These are phyloP conservation scores for Syrmaticus mikado DNA, from an alignment of 2,113 vertebrate species.

Conservation along the genomic window DNA sequence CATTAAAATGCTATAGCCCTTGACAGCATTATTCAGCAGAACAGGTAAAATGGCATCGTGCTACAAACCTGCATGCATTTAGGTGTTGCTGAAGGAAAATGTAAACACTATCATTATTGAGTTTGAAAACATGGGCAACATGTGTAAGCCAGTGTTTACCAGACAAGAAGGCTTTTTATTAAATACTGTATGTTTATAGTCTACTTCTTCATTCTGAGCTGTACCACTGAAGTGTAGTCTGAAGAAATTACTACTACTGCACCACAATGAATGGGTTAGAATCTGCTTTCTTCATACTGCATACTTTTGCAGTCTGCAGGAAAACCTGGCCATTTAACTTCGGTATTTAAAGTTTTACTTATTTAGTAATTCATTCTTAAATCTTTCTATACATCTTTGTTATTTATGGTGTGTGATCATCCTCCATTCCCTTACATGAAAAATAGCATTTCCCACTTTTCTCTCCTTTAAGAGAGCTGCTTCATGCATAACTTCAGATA, in stretches of 20 bases:
- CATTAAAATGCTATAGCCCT: not conserved
- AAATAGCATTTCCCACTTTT: not conserved
- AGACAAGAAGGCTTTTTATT: not conserved
- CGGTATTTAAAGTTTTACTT: not conserved
- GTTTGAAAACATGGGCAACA: not conserved
- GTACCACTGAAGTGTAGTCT: not conserved
- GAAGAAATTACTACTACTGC: not conserved
- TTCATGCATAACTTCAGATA: not conserved
- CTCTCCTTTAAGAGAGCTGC: not conserved
- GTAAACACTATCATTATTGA: not conserved
- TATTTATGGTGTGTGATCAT: not conserved
- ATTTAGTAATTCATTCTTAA: not conserved
- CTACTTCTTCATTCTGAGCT: not conserved
- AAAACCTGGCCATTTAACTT: not conserved
- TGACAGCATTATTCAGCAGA: fast-evolving
- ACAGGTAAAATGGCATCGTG: not conserved
- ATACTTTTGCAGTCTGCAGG: not conserved
- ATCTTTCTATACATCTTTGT: too few relatives aligned
- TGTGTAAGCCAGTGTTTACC: not conserved
- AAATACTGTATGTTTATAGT: not conserved
- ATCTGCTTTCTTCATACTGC: not conserved
- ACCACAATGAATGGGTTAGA: not conserved
- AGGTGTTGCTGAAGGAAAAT: not conserved
- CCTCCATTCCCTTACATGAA: not conserved
- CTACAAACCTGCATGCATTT: not conserved